A percentile compares a stretch with the other conserved stretches of the same genome.
These are phyloP conservation scores for Himalopsyche japonica DNA, from an alignment of 2,888 invertebrate species.

Conservation along the genomic window DNA sequence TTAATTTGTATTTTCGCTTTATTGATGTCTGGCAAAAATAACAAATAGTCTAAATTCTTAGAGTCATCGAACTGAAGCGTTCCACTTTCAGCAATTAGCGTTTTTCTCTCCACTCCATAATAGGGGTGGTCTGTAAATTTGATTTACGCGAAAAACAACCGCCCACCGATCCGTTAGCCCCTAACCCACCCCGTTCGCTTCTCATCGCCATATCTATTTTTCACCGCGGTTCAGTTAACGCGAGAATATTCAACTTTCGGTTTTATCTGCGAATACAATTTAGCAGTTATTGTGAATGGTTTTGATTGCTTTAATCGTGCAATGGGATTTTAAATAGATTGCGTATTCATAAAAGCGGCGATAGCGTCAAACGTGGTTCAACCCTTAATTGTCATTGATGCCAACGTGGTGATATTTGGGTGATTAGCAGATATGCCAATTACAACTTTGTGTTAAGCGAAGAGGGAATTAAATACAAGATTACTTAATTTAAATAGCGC, in stretches of 20 bases:
- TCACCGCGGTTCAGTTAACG: background rate
- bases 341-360: no score
- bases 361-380: no score
- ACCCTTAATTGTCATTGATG: no score
- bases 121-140: constrained; percentile 28
- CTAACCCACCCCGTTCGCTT: background rate
- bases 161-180: background rate
- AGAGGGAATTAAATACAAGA: no score
- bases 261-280: background rate
- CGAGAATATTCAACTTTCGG: background rate
- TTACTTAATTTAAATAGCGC: no score
- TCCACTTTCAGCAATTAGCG: constrained; percentile 38
- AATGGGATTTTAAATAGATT: background rate
- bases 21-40: background rate
- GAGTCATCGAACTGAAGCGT: constrained; percentile 28
- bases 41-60: background rate
- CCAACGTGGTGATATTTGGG: no score
- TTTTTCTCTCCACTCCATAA: background rate
- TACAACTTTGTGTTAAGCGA: no score
- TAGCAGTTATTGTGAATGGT: background rate
- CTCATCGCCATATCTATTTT: constrained; percentile 3
- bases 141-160: constrained; percentile 39
- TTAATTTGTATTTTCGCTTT: no score
- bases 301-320: background rate
- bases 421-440: no score